Evolutionary conservation across 2,888 invertebrate species (phyloP), one percentile per base, ranked within the genome.

Genomic region (Diabrotica balteata): DNA sequence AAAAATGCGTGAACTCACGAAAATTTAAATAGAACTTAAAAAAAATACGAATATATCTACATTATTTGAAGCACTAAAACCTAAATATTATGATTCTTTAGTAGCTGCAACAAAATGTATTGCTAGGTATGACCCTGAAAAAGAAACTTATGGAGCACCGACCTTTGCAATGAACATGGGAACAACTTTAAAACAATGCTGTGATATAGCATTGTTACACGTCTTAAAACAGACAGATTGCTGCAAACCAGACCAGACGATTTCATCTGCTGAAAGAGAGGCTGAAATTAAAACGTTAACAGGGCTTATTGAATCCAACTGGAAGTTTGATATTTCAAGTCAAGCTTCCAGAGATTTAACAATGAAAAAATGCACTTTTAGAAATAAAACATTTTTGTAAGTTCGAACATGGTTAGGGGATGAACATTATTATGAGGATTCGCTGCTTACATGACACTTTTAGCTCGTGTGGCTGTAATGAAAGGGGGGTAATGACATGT

Each of bases 251-350:
- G 32, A 32, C 32, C 9, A 53, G 42, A 55, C 32, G 45, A 57
- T 68, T 11, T 22, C 54, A 7, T 43, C 70, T 8, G 72, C 69
- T n/a, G 67, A 73, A 55, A 63, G 62, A 1, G 73, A 76, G 64
- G 68, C 73, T 9, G 72, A 75, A n/a, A 54, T 77, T 11, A 72
- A 68, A 72, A 74, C 68, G 8, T 45, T 76, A 49, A 73, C 71
- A 59, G 68, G 72, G 54, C 47, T 77, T 10, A 70, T 75, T 49
- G 63, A 66, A 58, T 42, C 49, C 8, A 59, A 73, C 51, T 73
- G 72, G 75, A 68, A 61, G 51, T 75, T 53, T 66, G 72, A 74
- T 11, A 47, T 72, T 17, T 71, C 67, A 11, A 72, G 62, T 50
- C 53, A 63, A 55, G 63, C 63, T 32, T 32, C 32, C 8, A 54